Base-by-base conservation (phyloP, 2,888 invertebrate genomes). In the Dioctria rufipes region DNA sequence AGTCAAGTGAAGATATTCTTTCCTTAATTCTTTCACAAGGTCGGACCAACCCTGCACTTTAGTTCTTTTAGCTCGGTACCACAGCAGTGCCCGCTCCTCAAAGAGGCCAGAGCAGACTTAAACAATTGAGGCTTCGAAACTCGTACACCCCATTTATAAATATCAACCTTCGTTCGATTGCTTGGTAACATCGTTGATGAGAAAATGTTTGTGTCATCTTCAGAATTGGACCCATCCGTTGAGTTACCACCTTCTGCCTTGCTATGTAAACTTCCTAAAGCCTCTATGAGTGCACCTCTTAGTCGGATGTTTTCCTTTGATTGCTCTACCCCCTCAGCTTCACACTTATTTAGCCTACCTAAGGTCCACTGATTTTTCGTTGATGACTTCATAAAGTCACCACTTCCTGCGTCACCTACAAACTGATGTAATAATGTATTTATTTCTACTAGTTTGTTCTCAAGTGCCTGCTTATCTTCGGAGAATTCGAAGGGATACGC, bases 291-390 rank as follows among this genome's bases (percentile, higher is more conserved):
- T 3, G 13, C 13, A 4, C 46, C 69, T 2, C 51, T 46, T 3
- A 69, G 5, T 3, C 39, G 69, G 2, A 8, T 51, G 9, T 69
- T 46, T 6, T 37, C 49, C 8, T 13, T 49, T 8, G 6, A 8
- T 37, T 69, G 51, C 3, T 13, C 49, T 9, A 46, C 69, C 3
- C 39, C 51, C 46, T 49, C 11, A 37, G 39, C 49, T 2, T 25
- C n/a, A 4, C 3, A 6, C 0, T 3, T 13, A 5, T 25, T 37
- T 2, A 69, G 25, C 37, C 69, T 37, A 13, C 9, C 39, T 8
- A 69, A 37, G 8, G 40, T 60, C 80, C 81, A 81, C 37, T 81
- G 67, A 2, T 66, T 49, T 39, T 81, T 81, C 3, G 79, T 79
- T 3, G 5, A 3, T 5, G 65, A 42, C 6, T 81, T 81, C 6